Percentiles rank a stretch among this genome's conserved stretches.
These are phyloP conservation scores for Bombus ignitus DNA, from an alignment of 1,140 invertebrate genomes.

Conservation along the genomic window DNA sequence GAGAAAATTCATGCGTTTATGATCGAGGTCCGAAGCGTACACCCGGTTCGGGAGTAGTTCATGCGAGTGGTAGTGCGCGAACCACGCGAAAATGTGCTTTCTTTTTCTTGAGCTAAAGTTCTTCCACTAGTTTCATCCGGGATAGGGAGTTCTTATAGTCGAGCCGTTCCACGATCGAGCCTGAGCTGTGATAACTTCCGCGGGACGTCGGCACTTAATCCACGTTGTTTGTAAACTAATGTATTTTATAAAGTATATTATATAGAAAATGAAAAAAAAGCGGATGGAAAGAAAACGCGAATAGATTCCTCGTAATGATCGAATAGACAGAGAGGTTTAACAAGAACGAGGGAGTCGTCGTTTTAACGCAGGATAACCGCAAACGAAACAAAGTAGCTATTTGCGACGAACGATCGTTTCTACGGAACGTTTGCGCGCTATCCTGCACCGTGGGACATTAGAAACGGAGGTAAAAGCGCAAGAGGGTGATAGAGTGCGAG, in stretches of 20 bases:
- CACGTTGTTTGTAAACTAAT: constrained; percentile 81
- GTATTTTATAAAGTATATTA: constrained; percentile 80
- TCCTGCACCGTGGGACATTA: constrained; percentile 20
- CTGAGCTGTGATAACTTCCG: constrained; percentile 63
- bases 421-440: constrained; percentile 5
- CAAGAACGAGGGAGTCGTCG: constrained; percentile 17
- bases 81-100: neutral
- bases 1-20: neutral
- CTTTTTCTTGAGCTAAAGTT: constrained; percentile 20
- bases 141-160: constrained; percentile 38
- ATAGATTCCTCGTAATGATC: constrained; percentile 16
- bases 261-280: constrained; percentile 42
- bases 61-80: constrained; percentile 23
- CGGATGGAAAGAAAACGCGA: constrained; percentile 48
- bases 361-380: constrained; percentile 29
- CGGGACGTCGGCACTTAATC: constrained; percentile 78
- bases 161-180: constrained; percentile 71
- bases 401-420: neutral
- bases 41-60: constrained; percentile 11
- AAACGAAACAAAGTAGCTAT: neutral
- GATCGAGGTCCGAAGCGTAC: neutral
- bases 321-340: constrained; percentile 20
- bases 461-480: neutral
- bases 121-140: constrained; percentile 45
- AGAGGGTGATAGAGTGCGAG: constrained; percentile 46